A percentile compares a stretch with the other conserved stretches of the same genome.
These are phyloP conservation scores for Microcebus murinus DNA, from an alignment of 2,113 vertebrate genomes.

Conservation along the genomic window DNA sequence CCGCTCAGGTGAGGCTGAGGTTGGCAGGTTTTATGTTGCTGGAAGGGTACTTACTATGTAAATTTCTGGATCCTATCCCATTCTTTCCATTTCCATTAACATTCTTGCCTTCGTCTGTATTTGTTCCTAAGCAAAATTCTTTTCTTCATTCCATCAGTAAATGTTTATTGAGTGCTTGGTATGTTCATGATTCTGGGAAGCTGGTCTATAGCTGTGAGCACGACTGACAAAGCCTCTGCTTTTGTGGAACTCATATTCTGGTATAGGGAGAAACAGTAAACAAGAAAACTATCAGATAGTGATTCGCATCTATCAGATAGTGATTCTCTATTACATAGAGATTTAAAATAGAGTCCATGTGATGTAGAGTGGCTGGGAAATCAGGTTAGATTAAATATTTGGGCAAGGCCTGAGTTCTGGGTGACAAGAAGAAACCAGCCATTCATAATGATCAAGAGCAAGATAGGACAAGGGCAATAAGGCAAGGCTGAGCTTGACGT, in stretches of 20 bases:
- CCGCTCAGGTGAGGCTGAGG: neutral
- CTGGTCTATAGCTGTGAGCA: neutral
- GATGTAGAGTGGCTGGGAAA: neutral
- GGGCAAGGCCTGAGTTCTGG: neutral
- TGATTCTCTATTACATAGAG: neutral
- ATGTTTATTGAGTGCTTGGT: neutral
- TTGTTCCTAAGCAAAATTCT: slow-evolving; percentile 32
- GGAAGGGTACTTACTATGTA: neutral
- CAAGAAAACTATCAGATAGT: neutral
- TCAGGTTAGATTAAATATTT: neutral
- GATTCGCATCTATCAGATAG: neutral
- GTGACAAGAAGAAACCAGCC: neutral
- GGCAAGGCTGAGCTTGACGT: neutral
- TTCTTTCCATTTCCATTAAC: neutral
- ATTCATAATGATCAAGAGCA: neutral
- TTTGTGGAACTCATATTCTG: neutral
- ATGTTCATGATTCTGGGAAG: neutral
- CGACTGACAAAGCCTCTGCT: neutral
- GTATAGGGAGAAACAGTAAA: neutral
- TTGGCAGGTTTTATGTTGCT: neutral
- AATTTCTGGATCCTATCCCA: slow-evolving; percentile 2
- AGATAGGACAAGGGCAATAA: neutral
- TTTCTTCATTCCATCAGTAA: neutral
- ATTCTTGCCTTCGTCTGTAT: slow-evolving; percentile 5
- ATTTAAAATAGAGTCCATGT: neutral